phyloP scores from a whole-genome alignment of 2,888 invertebrate genomes.

The Sinelater perroti region DNA sequence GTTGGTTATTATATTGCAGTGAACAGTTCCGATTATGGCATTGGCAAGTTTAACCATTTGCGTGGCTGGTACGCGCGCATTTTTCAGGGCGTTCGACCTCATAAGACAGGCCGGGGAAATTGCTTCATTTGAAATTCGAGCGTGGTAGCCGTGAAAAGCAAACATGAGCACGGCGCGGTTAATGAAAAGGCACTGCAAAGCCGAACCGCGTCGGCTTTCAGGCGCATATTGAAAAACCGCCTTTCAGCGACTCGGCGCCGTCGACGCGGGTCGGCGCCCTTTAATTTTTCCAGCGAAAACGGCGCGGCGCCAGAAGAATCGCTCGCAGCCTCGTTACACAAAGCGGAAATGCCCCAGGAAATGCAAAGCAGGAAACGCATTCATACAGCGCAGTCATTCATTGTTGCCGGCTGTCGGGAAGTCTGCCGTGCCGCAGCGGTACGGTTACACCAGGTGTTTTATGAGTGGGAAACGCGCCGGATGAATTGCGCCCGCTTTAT shows the following conservation, averaged over 20 bases:
- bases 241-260: too few relatives aligned
- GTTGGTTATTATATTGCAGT: neutral
- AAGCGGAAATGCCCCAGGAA: slow-evolving; percentile 27
- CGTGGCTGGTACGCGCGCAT: neutral
- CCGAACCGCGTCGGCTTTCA: neutral
- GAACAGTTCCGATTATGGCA: neutral
- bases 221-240: slow-evolving; percentile 11
- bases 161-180: slow-evolving; percentile 7
- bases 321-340: slow-evolving; percentile 6
- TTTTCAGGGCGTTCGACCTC: neutral
- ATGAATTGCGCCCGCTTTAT: slow-evolving; percentile 17
- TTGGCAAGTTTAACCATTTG: slow-evolving; percentile 4
- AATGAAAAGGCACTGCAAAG: slow-evolving; percentile 14
- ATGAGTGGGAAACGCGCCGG: slow-evolving; percentile 17
- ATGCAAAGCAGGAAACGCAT: slow-evolving; percentile 29
- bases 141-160: slow-evolving; percentile 8
- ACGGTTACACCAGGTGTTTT: slow-evolving; percentile 31
- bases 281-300: too few relatives aligned
- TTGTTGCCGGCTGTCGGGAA: slow-evolving; percentile 26
- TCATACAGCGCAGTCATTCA: slow-evolving; percentile 34
- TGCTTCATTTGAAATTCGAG: slow-evolving; percentile 20
- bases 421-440: slow-evolving; percentile 22
- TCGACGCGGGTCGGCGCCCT: too few relatives aligned
- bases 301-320: neutral
- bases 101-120: slow-evolving; percentile 5